These are phyloP conservation scores for Xiphophorus birchmanni DNA, from an alignment of 2,797 vertebrate genomes.

Conservation along the genomic window DNA sequence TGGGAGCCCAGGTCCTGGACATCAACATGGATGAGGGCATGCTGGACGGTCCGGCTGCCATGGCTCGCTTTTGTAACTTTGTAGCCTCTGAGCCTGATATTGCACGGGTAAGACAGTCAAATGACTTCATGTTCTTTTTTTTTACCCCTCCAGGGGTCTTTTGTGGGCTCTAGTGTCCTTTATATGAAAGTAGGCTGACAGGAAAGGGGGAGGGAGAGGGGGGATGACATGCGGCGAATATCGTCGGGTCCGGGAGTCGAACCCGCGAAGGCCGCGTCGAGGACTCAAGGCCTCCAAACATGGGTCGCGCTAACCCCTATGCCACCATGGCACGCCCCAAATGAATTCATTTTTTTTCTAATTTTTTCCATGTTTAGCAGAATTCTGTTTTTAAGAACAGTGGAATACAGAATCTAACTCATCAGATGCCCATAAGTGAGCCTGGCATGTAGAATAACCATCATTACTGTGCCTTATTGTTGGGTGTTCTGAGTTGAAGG, in stretches of 20 bases:
- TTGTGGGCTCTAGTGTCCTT: too few relatives aligned
- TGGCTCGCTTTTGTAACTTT: slow-evolving; percentile 92
- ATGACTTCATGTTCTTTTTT: not conserved
- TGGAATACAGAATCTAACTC: not conserved
- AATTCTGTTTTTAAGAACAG: not conserved
- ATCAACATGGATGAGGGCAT: slow-evolving; percentile 99
- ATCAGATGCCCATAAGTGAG: not conserved
- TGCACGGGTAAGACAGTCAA: slow-evolving; percentile 81
- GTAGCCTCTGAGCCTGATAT: slow-evolving; percentile 94
- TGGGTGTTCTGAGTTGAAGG: not conserved
- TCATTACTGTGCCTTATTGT: not conserved
- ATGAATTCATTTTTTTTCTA: not conserved
- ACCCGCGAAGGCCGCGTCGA: too few relatives aligned
- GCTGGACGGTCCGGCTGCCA: slow-evolving; percentile 90
- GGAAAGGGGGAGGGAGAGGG: too few relatives aligned
- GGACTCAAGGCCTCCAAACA: too few relatives aligned
- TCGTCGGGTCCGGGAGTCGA: too few relatives aligned
- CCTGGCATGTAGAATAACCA: not conserved
- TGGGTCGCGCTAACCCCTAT: too few relatives aligned
- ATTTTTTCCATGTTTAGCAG: not conserved
- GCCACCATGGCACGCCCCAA: not conserved
- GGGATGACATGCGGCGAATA: too few relatives aligned
- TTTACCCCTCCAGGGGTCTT: too few relatives aligned
- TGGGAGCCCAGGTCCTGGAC: slow-evolving; percentile 95
- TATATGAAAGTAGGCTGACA: too few relatives aligned